Base-by-base conservation (phyloP, 1,140 invertebrate genomes). In the Schlechtendalia chinensis region DNA sequence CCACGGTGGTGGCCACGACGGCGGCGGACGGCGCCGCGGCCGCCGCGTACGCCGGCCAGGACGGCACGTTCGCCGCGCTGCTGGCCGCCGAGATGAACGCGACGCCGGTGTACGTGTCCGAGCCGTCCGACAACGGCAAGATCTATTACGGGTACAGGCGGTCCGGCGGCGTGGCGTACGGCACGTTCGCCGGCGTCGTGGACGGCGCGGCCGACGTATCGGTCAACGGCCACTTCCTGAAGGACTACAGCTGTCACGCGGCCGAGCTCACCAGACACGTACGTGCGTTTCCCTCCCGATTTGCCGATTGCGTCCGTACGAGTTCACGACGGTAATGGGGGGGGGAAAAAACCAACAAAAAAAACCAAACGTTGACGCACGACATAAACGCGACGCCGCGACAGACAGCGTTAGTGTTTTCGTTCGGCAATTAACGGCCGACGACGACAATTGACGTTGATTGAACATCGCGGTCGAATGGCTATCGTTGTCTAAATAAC, bases 181-280 rank as follows among this genome's bases (percentile, higher is more conserved):
- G 87, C 50, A 85, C 84, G 12, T 81, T 88, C 24, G 84, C 84
- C 22, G 85, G 86, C 32, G 69, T 87, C 6, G 65, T 85, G 0
- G 82, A 84, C 54, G 80, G 82, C 45, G 83, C 81, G 81, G 83
- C 83, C 19, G 85, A 87, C 67, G 83, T 87, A 10, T 84, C 85
- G 5, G 83, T 86, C 17, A 87, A 86, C 58, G 83, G 84, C 8
- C 84, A 85, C 81, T 88, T 86, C 82, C 67, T 86, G 12, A 85
- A 85, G 56, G 82, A 82, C 29, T 87, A 86, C 72, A 82, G 81
- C 3, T 83, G 77, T 8, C 61, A 84, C 39, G 59, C n/a, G 27
- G 56, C 81, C 27, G 79, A 81, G 12, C 77, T 83, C 10, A 81
- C 81, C 16, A 82, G 80, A 53, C 81, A 80, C 53, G 69, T 81